Conservation (phyloP, 1,140 invertebrate species). For the Thaumatotibia leucotreta region DNA sequence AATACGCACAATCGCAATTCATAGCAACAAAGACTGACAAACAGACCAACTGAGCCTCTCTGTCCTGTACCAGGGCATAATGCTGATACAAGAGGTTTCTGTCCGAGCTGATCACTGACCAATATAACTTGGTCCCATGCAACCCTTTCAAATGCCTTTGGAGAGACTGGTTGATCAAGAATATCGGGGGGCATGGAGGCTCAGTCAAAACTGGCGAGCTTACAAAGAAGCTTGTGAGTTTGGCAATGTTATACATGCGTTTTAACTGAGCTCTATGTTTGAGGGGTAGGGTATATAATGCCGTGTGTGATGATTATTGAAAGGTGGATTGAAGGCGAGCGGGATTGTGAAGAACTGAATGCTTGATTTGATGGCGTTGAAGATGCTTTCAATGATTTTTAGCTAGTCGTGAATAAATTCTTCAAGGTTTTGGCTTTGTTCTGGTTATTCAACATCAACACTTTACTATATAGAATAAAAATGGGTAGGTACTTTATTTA, state of each 20-base stretch:
- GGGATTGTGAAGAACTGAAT: slow-evolving; percentile 52
- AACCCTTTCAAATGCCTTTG: slow-evolving; percentile 22
- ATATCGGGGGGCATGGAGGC: slow-evolving; percentile 33
- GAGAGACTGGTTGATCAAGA: slow-evolving; percentile 11
- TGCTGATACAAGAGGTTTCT: slow-evolving; percentile 55
- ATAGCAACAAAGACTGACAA: slow-evolving; percentile 56
- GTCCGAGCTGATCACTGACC: slow-evolving; percentile 50
- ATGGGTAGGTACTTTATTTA: too few species aligned
- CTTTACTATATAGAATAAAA: too few species aligned
- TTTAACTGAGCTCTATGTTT: slow-evolving; percentile 29
- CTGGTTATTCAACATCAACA: too few species aligned
- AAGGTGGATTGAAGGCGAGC: slow-evolving; percentile 61
- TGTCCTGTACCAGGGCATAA: slow-evolving; percentile 64
- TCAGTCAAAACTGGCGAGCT: slow-evolving; percentile 42
- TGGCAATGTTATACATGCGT: slow-evolving; percentile 33
- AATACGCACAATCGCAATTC: slow-evolving; percentile 49
- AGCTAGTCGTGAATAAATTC: neutral
- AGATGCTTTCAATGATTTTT: slow-evolving; percentile 22
- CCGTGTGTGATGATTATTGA: slow-evolving; percentile 9
- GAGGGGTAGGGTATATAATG: slow-evolving; percentile 34
- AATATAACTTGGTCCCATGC: slow-evolving; percentile 25
- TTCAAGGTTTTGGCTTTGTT: neutral
- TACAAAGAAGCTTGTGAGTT: slow-evolving; percentile 63
- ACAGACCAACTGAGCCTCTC: slow-evolving; percentile 55
- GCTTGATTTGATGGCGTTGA: slow-evolving; percentile 47